Base-by-base conservation (phyloP, 2,797 vertebrate species). In the Sebastes itinus region DNA sequence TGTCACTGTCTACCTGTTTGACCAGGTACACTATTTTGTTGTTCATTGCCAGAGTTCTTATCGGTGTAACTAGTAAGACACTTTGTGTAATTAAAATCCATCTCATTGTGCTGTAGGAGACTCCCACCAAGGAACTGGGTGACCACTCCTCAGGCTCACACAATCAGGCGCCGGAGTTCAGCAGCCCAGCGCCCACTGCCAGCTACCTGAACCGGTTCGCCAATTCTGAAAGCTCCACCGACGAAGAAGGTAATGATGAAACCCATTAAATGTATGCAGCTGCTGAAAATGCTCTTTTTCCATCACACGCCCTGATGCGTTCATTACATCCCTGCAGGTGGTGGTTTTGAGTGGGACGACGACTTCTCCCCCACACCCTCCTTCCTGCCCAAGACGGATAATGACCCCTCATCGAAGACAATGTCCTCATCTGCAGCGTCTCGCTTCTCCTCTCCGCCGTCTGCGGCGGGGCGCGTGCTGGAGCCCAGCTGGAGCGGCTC, bases 271-370 rank as follows among this genome's bases (percentile, higher is more conserved):
- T 42, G 4, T 5, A 8, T 12, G 6, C n/a, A 35, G 35, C n/a
- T 28, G 10, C 58, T 71, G 13, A 33, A 35, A 12, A 10, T 42
- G 0, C 1, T 59, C 7, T 75, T 28, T 18, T 18, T 18, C 11
- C 8, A 3, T 9, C 3, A 10, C n/a, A 2, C n/a, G 6, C 33
- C 7, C 9, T 75, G 8, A 80, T 62, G n/a, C 2, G 1, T 66
- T 49, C 3, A 6, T 25, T 22, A 11, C 74, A 63, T 68, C 68
- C 18, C 56, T 4, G 20, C 92, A 99, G 98, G 98, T 62, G 97
- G 98, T 1, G 97, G 97, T 23, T 99, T 99, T 77, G 98, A 99
- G 84, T 99, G 99, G 99, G 99, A 99, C 0, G 99, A 99, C 49
- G 98, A 99, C 93, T 99, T 99, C 93, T 96, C 96, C 66, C 89